Evolutionary conservation across 2,797 vertebrate species (phyloP), one percentile per base, ranked within the genome.

Genomic region (Sebastes iracundus): DNA sequence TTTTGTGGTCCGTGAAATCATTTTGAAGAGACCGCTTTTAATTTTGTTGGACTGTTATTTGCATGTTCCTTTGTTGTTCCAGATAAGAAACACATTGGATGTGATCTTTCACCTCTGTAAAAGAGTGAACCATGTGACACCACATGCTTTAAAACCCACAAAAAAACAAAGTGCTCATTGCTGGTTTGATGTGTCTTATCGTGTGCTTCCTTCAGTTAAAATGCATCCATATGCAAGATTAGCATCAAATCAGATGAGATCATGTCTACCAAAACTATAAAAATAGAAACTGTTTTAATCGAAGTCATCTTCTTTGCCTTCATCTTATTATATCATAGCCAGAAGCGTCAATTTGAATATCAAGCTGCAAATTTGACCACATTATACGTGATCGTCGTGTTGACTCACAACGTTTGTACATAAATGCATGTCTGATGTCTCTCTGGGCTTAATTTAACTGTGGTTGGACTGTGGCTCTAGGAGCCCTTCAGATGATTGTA

Each of bases 81-180:
- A 64, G 16, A 70, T 32, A 20, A 72, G 61, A 63, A 59, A 78
- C n/a, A 22, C 38, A 78, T 7, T 72, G 4, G 56, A 27, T 53
- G 55, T 52, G 58, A 78, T 23, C 55, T 77, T 84, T 85, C 27
- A 68, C 59, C 72, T 53, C 65, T 4, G 22, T 82, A 33, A 82
- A 79, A 62, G 22, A 52, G 42, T 42, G n/a, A 74, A 59, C 27
- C n/a, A 38, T 25, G 42, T 68, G 46, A 76, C 25, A 67, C 68
- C 71, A 61, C 60, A 32, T 1, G 10, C 20, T 71, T 63, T 65
- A 35, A 67, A 80, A 71, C 53, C 58, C 61, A 70, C 56, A 71
- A 63, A 61, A 61, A 76, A 23, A 76, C 63, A 33, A 62, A 61
- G 27, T 8, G 8, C 25, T 65, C 22, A 25, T 28, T 28, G 12